Conservation (phyloP, 2,113 vertebrate species). For the Cervus canadensis region DNA sequence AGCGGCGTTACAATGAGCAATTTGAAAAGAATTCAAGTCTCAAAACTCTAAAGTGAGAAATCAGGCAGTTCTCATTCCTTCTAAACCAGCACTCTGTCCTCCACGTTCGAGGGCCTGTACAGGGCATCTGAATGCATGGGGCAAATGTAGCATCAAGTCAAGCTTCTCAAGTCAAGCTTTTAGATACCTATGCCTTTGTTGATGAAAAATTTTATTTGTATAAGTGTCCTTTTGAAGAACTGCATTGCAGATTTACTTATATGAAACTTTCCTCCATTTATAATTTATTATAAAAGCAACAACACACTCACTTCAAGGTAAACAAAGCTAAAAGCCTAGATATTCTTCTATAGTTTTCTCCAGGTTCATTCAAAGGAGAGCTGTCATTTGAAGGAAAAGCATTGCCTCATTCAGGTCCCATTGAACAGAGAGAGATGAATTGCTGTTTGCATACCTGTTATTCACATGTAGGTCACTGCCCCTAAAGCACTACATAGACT, state of each 20-base stretch:
- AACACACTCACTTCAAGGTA: neutral
- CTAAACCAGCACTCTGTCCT: neutral
- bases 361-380: neutral
- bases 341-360: neutral
- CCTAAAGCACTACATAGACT: neutral
- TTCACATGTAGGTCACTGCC: neutral
- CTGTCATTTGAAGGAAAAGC: neutral
- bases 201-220: neutral
- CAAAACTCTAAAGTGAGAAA: neutral
- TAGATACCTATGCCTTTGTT: neutral
- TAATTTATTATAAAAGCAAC: neutral
- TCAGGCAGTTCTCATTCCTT: neutral
- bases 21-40: neutral
- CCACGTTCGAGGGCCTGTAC: neutral
- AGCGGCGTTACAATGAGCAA: neutral
- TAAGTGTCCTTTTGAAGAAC: neutral
- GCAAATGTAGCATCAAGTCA: fast-evolving
- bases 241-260: neutral
- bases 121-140: no score
- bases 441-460: neutral
- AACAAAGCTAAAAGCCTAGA: neutral
- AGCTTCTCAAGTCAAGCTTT: neutral
- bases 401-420: neutral
- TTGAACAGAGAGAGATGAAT: neutral
- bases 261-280: neutral